These are phyloP conservation scores for Hypsopygia costalis DNA, from an alignment of 2,888 invertebrate genomes.

Conservation along the genomic window DNA sequence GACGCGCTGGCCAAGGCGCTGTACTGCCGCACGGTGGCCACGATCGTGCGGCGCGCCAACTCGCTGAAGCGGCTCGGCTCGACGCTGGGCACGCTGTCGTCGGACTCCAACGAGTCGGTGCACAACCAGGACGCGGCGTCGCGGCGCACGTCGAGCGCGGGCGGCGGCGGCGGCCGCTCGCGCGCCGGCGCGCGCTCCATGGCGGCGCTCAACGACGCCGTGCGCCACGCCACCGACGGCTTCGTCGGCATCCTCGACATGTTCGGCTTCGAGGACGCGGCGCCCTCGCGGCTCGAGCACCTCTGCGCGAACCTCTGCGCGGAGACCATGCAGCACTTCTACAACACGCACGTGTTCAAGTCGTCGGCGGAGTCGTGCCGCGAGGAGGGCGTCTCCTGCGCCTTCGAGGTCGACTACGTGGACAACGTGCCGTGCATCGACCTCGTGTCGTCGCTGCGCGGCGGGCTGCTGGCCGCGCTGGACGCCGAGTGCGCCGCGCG, in stretches of 20 bases:
- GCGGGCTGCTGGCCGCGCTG: slow-evolving; percentile 93
- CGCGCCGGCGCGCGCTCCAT: slow-evolving; percentile 93
- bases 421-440: slow-evolving; percentile 98
- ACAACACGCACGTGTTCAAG: slow-evolving; percentile 98
- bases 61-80: slow-evolving; percentile 93
- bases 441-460: slow-evolving; percentile 94
- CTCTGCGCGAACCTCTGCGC: slow-evolving; percentile 97
- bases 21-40: slow-evolving; percentile 96
- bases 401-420: slow-evolving; percentile 95
- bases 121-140: slow-evolving; percentile 93
- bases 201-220: slow-evolving; percentile 95
- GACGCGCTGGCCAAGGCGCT: slow-evolving; percentile 95
- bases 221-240: slow-evolving; percentile 95
- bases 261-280: slow-evolving; percentile 97
- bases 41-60: slow-evolving; percentile 95
- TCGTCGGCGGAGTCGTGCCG: slow-evolving; percentile 95
- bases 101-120: slow-evolving; percentile 95
- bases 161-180: slow-evolving; percentile 84
- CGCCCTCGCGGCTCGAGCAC: slow-evolving; percentile 94
- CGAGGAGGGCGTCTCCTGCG: slow-evolving; percentile 94
- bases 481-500: slow-evolving; percentile 94
- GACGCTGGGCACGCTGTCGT: slow-evolving; percentile 91
- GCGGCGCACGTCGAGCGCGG: slow-evolving; percentile 91
- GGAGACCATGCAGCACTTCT: slow-evolving; percentile 98
- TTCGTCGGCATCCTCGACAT: slow-evolving; percentile 97